Evolutionary conservation across 2,113 vertebrate species (phyloP).

Genomic region (Seriola quinqueradiata): DNA sequence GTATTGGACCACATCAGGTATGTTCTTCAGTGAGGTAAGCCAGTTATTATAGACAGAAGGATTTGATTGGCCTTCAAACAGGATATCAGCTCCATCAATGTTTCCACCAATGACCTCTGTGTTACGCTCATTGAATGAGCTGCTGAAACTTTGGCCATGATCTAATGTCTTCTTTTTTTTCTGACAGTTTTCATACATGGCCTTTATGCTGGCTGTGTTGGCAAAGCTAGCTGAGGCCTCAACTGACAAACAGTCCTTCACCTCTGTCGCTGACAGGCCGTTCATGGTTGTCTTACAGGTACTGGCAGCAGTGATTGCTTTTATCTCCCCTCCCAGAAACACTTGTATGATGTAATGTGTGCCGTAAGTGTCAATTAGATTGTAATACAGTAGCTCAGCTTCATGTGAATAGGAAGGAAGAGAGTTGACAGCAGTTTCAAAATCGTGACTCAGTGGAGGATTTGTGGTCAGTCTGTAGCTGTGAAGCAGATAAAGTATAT

Average conservation of each 20-base stretch:
- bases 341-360: constrained; percentile 74
- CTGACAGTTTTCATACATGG: constrained; percentile 29
- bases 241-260: constrained; percentile 70
- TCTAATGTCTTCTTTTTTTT: neutral
- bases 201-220: neutral
- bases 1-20: constrained; percentile 78
- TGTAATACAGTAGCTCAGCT: neutral
- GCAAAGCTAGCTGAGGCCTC: constrained; percentile 61
- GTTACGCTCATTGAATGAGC: constrained; percentile 59
- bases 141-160: constrained; percentile 41
- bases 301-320: constrained; percentile 65
- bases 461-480: constrained; percentile 57
- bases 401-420: constrained; percentile 29
- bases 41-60: constrained; percentile 32
- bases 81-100: constrained; percentile 21
- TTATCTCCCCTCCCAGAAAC: constrained; percentile 60
- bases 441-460: constrained; percentile 60
- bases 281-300: constrained; percentile 62
- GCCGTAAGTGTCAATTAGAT: constrained; percentile 68
- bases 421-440: constrained; percentile 28
- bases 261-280: constrained; percentile 56
- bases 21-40: constrained; percentile 52
- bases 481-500: constrained; percentile 17
- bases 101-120: constrained; percentile 62
- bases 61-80: constrained; percentile 49